Evolutionary conservation across 2,797 vertebrate species (phyloP).

Genomic region (Avahi laniger): DNA sequence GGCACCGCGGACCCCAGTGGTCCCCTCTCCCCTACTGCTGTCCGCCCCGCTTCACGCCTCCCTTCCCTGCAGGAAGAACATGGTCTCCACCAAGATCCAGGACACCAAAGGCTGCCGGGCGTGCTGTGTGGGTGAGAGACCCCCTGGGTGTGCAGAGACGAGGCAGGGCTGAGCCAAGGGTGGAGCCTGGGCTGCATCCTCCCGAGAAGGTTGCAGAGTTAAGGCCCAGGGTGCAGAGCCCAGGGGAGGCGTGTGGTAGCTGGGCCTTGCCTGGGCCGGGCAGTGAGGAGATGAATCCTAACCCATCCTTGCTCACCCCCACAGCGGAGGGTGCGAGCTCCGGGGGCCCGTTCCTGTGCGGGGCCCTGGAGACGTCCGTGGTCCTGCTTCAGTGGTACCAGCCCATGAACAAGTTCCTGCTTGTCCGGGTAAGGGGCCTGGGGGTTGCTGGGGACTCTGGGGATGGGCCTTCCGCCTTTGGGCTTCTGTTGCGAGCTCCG

Average conservation of each 20-base stretch:
- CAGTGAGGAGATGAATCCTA: not conserved
- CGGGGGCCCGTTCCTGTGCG: conserved; percentile 90
- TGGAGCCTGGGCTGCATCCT: not conserved
- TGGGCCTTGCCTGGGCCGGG: not conserved
- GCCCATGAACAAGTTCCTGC: conserved; percentile 95
- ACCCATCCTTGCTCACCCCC: not conserved
- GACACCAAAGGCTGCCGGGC: conserved; percentile 94
- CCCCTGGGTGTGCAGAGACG: not conserved
- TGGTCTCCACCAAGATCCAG: conserved; percentile 91
- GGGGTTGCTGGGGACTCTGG: not conserved
- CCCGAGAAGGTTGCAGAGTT: not conserved
- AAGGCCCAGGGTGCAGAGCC: not conserved
- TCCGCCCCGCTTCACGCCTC: not conserved
- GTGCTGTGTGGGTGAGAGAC: conserved; percentile 91
- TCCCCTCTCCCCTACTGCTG: not conserved
- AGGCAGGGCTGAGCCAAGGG: not conserved
- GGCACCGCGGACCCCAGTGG: not conserved
- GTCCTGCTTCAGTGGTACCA: conserved; percentile 95
- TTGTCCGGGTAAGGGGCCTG: conserved; percentile 89
- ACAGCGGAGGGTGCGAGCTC: conserved; percentile 83
- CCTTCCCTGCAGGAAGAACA: conserved; percentile 86
- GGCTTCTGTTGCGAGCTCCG: accelerated
- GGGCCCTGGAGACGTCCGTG: conserved; percentile 91
- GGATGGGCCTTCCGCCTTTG: not conserved
- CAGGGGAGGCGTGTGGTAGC: not conserved